Base-by-base conservation (phyloP, 2,888 invertebrate species). In the Kryphioiulus occultus region DNA sequence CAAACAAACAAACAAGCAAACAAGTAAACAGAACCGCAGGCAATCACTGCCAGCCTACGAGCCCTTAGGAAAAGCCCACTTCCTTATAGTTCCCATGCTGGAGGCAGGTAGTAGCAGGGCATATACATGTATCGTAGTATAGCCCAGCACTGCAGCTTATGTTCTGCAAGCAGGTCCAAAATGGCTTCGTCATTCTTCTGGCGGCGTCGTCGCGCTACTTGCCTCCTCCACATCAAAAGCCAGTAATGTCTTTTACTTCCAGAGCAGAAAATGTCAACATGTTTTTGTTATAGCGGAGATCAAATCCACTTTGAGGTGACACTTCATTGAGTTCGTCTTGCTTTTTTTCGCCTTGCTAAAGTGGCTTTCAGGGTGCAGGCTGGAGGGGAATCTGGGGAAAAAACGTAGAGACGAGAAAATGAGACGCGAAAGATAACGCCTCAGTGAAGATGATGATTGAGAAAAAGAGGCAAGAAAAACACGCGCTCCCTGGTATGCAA, bases 251-350 rank as follows among this genome's bases (percentile, higher is more conserved):
- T 82, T 82, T 82, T 82, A 32, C 82, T 82, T 22, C 22, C 35
- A 82, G 22, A 82, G 82, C 82, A 82, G 30, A 82, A 82, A 82
- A 82, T 82, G 82, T 82, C 82, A 82, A 35, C 82, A 82, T 82
- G 82, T 82, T 82, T 82, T 82, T 82, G 82, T 82, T 32, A 82
- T 30, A 32, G 30, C 30, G 12, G 12, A 82, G 82, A 82, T 82
- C 82, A 82, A 82, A 82, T 82, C 82, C 82, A 82, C 82, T 82
- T 82, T 82, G 82, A 82, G 82, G 82, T 82, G 82, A 82, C 82
- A 82, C 82, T 82, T 82, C 82, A 82, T 82, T 82, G 82, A 82
- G 82, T 82, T 82, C 82, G 30, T 82, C 82, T 35, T 22, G 35
- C 35, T 35, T 82, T 32, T 30, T 82, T 35, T 22, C 82, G 3